Base-by-base conservation (phyloP, 1,140 invertebrate genomes). In the Mycetomoellerius zeteki region DNA sequence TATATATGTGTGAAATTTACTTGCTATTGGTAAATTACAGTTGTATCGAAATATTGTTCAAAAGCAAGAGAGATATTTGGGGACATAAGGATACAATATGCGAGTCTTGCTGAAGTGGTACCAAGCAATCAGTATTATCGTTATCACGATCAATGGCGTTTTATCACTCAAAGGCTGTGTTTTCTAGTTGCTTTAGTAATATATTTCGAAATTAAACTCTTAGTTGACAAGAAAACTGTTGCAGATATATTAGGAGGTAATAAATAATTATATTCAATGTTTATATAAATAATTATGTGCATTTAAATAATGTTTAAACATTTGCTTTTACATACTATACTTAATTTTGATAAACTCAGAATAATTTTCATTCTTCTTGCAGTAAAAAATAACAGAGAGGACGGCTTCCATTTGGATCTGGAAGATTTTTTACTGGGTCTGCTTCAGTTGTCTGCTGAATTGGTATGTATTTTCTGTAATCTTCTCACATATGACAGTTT, bases 341-440 rank as follows among this genome's bases (percentile, higher is more conserved):
- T n/a, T n/a, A 21, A 21, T n/a, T 56, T 50, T 50, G 4, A 50
- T 50, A 50, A 50, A 24, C n/a, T 19, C n/a, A 52, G 7, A 54
- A 62, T 47, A 75, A 86, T 69, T 85, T 72, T 37, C 0, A 43
- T 78, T 50, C 0, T 88, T 30, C 86, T 93, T 94, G 47, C 85
- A 97, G 97, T 97, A 2, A 96, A 95, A 95, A 94, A 95, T 58
- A 92, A 96, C 72, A 87, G 95, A 58, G 94, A 97, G 82, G 96
- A 97, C 30, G 98, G 97, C 1, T 98, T 99, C 92, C 98, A 99
- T 93, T 95, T 99, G 82, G 98, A 99, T 90, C 95, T 99, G 27
- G 98, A 99, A 94, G 98, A 99, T 91, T 99, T 98, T 92, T 95
- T 99, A 16, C 96, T 98, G 93, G 98, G 98, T 3, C 94, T 99